These are phyloP conservation scores for Drosophila kambysellisi DNA, from an alignment of 2,888 invertebrate species.

Conservation along the genomic window DNA sequence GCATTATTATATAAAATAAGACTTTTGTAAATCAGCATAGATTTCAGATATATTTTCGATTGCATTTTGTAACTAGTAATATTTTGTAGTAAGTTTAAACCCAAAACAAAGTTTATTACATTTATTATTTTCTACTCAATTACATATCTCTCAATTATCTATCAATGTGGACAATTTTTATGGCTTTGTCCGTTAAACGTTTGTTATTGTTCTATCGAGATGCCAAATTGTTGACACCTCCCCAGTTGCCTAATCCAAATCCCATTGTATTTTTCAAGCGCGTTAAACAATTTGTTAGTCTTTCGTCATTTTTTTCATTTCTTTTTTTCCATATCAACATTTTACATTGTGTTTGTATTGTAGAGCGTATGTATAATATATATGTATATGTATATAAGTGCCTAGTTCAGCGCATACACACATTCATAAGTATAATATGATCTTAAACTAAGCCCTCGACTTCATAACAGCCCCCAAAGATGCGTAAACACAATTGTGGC, in stretches of 20 bases:
- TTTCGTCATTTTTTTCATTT: slow-evolving; percentile 31
- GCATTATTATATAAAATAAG: neutral
- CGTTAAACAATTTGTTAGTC: slow-evolving; percentile 38
- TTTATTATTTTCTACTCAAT: neutral
- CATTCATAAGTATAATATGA: slow-evolving; percentile 45
- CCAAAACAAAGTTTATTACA: neutral
- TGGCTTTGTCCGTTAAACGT: slow-evolving; percentile 4
- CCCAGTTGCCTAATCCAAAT: slow-evolving; percentile 17
- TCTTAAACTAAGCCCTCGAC: slow-evolving; percentile 58
- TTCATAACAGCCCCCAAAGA: slow-evolving; percentile 18
- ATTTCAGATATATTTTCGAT: neutral
- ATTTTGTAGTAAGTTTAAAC: neutral
- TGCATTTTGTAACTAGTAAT: neutral
- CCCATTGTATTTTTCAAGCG: slow-evolving; percentile 18
- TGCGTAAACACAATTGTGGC: slow-evolving; percentile 61
- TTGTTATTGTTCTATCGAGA: slow-evolving; percentile 7
- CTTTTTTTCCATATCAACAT: neutral
- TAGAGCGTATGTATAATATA: slow-evolving; percentile 6
- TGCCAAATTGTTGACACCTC: slow-evolving; percentile 25
- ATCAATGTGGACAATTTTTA: neutral
- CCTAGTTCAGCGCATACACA: slow-evolving; percentile 20
- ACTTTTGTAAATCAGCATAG: neutral
- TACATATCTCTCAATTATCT: neutral
- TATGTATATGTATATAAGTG: too few species aligned
- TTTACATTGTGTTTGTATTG: slow-evolving; percentile 2